Evolutionary conservation across 1,140 invertebrate species (phyloP).

Genomic region (Melipona quadrifasciata): DNA sequence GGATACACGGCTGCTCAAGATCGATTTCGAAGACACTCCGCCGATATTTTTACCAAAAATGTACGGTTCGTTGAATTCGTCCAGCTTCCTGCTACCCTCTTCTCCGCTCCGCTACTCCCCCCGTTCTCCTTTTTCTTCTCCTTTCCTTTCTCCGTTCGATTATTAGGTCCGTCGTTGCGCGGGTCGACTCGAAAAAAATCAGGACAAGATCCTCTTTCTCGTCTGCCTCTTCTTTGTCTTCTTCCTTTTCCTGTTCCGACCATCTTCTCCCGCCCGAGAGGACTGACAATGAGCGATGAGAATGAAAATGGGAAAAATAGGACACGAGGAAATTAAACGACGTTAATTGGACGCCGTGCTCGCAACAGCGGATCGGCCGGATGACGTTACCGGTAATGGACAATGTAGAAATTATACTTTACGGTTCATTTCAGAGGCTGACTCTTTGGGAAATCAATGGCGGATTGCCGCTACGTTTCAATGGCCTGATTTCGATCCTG

Average conservation of each 20-base stretch:
- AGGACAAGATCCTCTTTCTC: background rate
- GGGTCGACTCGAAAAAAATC: background rate
- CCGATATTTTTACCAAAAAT: constrained; percentile 16
- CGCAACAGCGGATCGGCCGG: background rate
- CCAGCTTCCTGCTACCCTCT: background rate
- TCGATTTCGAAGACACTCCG: constrained; percentile 2
- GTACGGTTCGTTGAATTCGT: background rate
- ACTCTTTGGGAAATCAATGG: background rate
- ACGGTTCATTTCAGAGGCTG: background rate
- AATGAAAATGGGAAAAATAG: background rate
- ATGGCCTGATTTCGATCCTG: background rate
- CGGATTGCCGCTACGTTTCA: background rate
- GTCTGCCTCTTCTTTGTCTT: background rate
- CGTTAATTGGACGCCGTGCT: background rate
- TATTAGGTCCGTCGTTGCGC: background rate
- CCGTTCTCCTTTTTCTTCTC: too few species aligned
- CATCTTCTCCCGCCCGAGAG: too few species aligned
- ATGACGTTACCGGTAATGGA: background rate
- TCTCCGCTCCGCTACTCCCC: background rate
- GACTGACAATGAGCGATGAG: background rate
- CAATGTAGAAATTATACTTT: background rate
- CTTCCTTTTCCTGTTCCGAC: too few species aligned
- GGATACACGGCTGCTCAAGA: constrained; percentile 34
- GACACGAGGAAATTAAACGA: background rate
- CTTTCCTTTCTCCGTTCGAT: background rate